Percentiles rank a stretch among this genome's conserved stretches.
Conservation (phyloP, 2,797 vertebrate species). For the Enteromius anoplus region DNA sequence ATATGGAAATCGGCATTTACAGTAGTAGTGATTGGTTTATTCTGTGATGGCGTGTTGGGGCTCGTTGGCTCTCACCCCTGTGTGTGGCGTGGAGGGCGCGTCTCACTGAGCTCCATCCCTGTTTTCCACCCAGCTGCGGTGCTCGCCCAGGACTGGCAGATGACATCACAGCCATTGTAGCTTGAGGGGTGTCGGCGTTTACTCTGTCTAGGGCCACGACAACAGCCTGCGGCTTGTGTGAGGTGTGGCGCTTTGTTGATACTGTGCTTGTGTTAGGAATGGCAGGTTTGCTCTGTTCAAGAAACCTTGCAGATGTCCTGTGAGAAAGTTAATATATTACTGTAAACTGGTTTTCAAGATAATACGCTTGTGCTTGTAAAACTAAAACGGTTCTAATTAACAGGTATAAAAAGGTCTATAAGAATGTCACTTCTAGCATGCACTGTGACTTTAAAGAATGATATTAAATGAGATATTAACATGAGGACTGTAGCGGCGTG, state of each 20-base stretch:
- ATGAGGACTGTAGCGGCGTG: not conserved
- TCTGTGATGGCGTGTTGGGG: constrained; percentile 12
- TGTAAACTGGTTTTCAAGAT: not conserved
- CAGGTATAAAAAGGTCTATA: not conserved
- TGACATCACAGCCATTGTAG: constrained; percentile 73
- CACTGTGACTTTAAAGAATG: not conserved
- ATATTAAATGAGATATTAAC: not conserved
- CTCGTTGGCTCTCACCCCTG: constrained; percentile 69
- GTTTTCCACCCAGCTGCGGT: constrained; percentile 57
- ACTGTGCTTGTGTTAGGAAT: constrained; percentile 71
- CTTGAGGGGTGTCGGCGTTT: constrained; percentile 71
- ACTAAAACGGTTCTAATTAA: not conserved
- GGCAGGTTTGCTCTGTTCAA: constrained; percentile 84
- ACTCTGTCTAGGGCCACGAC: constrained; percentile 86
- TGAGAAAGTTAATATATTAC: constrained; percentile 27
- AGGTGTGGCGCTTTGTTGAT: constrained; percentile 72
- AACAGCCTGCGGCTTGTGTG: constrained; percentile 76
- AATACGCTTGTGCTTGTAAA: not conserved
- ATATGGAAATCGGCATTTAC: not conserved
- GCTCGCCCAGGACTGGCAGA: constrained; percentile 72
- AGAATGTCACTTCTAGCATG: not conserved
- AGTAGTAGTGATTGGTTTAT: not conserved
- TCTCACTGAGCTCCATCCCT: constrained; percentile 78
- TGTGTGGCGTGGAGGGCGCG: constrained; percentile 79
- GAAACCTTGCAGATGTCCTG: constrained; percentile 87